Percentiles rank a stretch among this genome's conserved stretches.
Evolutionary conservation across 2,888 invertebrate species (phyloP).

Genomic region (Athripsodes cinereus): DNA sequence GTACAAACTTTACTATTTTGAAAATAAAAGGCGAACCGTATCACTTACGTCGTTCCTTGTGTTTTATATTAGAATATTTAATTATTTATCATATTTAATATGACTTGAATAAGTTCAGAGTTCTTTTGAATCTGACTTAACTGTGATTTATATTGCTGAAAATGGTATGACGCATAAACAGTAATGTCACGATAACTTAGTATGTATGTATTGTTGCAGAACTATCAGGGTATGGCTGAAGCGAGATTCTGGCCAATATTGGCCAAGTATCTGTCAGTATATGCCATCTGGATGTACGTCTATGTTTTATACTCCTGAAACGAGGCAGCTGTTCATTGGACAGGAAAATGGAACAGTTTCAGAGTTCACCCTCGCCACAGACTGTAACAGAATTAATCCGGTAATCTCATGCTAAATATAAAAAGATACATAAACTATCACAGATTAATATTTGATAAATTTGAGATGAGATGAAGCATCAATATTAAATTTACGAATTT

Average conservation of each 20-base stretch:
- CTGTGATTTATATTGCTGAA: too few relatives aligned
- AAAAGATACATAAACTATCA: too few relatives aligned
- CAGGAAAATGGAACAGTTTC: conserved; percentile 90
- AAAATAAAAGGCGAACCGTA: too few relatives aligned
- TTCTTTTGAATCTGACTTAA: too few relatives aligned
- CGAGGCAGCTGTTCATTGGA: conserved; percentile 87
- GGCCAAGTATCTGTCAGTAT: conserved; percentile 97
- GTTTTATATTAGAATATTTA: too few relatives aligned
- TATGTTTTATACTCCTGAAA: conserved; percentile 81
- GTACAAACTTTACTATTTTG: conserved; percentile 12
- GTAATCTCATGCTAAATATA: too few relatives aligned
- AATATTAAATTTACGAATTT: too few relatives aligned
- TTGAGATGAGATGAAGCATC: too few relatives aligned
- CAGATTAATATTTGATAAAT: too few relatives aligned
- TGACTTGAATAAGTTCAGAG: background rate
- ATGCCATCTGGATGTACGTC: conserved; percentile 92
- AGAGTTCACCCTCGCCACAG: conserved; percentile 86
- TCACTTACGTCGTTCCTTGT: too few relatives aligned
- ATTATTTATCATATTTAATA: too few relatives aligned
- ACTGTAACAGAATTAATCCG: conserved; percentile 89
- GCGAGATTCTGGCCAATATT: conserved; percentile 95
- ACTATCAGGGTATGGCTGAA: conserved; percentile 96
- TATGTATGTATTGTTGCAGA: conserved; percentile 45
- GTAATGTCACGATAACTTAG: background rate
- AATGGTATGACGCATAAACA: background rate